Evolutionary conservation across 2,113 vertebrate species (phyloP).

Genomic region (Lagenorhynchus albirostris): DNA sequence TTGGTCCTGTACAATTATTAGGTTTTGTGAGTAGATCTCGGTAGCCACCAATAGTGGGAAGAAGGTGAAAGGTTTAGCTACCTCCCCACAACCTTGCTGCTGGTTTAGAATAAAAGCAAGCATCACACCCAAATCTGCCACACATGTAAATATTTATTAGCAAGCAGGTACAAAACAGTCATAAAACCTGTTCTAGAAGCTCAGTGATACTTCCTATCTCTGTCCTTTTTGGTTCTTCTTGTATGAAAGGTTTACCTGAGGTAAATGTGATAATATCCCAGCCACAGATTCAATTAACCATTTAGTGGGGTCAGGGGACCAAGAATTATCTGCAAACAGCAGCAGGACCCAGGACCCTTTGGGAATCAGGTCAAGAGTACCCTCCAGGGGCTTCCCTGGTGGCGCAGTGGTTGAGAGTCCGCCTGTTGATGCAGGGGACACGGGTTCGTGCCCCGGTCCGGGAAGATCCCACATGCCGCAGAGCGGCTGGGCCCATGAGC

Average conservation of each 20-base stretch:
- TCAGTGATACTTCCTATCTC: background rate
- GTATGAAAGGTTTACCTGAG: background rate
- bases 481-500: too few species aligned
- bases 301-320: background rate
- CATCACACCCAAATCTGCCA: background rate
- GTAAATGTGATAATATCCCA: background rate
- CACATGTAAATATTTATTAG: background rate
- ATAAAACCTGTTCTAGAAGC: slow-evolving; percentile 1
- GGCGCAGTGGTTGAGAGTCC: too few species aligned
- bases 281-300: background rate
- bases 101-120: slow-evolving; percentile 30
- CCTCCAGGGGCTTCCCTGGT: background rate
- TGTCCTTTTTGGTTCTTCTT: background rate
- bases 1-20: background rate
- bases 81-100: background rate
- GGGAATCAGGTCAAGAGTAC: background rate
- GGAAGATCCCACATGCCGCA: too few species aligned
- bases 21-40: background rate
- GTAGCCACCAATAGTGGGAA: background rate
- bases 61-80: background rate
- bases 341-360: background rate
- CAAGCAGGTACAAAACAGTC: background rate
- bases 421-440: too few species aligned
- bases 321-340: background rate
- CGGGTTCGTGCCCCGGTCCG: too few species aligned